phyloP scores from a whole-genome alignment of 2,888 invertebrate genomes.

The Sesamia inferens region DNA sequence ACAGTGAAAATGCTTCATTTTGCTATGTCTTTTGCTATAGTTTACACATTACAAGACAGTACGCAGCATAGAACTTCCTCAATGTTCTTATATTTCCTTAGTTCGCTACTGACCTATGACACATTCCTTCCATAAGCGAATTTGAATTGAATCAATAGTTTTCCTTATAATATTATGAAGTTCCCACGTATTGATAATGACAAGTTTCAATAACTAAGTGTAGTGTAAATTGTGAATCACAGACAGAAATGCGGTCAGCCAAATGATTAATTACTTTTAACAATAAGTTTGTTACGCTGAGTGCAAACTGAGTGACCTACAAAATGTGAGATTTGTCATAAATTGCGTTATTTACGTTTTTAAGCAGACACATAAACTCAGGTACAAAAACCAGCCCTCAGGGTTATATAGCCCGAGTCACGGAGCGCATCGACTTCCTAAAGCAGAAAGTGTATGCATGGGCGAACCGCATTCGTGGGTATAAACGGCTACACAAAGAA shows the following conservation, averaged over 20 bases:
- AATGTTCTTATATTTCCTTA: not conserved
- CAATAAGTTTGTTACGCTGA: not conserved
- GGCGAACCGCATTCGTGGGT: too few species aligned
- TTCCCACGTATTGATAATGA: not conserved
- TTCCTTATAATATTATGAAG: constrained; percentile 10
- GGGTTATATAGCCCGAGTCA: too few species aligned
- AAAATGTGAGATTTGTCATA: too few species aligned
- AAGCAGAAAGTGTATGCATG: too few species aligned
- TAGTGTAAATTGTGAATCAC: constrained; percentile 20
- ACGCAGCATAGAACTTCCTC: not conserved
- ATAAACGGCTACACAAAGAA: too few species aligned
- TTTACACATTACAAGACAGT: not conserved
- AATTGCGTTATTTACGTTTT: too few species aligned
- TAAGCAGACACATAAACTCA: too few species aligned
- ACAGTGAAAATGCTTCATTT: not conserved
- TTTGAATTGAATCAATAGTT: constrained; percentile 12
- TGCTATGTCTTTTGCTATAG: too few species aligned
- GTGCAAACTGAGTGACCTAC: not conserved
- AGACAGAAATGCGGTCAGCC: not conserved
- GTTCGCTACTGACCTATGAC: not conserved
- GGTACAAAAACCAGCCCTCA: too few species aligned
- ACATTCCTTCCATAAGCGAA: not conserved
- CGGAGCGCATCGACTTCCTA: too few species aligned
- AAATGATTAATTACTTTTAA: not conserved
- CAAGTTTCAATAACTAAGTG: not conserved